phyloP scores from a whole-genome alignment of 2,113 vertebrate species.

The Notothenia coriiceps region DNA sequence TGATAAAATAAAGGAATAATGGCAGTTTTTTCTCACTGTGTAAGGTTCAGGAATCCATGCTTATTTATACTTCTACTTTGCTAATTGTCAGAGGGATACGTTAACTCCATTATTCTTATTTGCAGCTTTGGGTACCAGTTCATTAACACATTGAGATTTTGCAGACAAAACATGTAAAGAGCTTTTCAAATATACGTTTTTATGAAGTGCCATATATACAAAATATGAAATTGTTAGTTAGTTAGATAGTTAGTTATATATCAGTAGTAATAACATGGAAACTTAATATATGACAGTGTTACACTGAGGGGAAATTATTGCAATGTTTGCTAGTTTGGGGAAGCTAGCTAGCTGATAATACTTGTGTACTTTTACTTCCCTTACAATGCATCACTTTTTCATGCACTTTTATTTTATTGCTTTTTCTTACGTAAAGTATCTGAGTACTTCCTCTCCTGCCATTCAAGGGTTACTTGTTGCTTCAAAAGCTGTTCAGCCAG shows the following conservation, averaged over 20 bases:
- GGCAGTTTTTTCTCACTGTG: too few species aligned
- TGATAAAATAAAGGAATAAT: too few species aligned
- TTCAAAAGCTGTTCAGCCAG: background rate
- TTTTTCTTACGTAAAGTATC: too few species aligned
- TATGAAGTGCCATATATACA: too few species aligned
- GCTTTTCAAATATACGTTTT: too few species aligned
- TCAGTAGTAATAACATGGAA: background rate
- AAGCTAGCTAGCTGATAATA: background rate
- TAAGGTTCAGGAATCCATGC: too few species aligned
- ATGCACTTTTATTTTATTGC: background rate
- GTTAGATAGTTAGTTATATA: too few species aligned
- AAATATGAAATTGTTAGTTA: too few species aligned
- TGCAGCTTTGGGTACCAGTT: too few species aligned
- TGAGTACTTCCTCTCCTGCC: background rate
- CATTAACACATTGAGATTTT: too few species aligned
- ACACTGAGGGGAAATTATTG: background rate
- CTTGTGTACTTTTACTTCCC: background rate
- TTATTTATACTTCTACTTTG: background rate
- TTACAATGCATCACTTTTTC: background rate
- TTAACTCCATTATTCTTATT: background rate
- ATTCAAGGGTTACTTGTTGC: background rate
- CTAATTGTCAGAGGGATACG: background rate
- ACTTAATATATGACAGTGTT: background rate
- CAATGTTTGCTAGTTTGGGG: background rate
- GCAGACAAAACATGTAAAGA: too few species aligned